Conservation (phyloP, 1,140 invertebrate species). For the Arion vulgaris region DNA sequence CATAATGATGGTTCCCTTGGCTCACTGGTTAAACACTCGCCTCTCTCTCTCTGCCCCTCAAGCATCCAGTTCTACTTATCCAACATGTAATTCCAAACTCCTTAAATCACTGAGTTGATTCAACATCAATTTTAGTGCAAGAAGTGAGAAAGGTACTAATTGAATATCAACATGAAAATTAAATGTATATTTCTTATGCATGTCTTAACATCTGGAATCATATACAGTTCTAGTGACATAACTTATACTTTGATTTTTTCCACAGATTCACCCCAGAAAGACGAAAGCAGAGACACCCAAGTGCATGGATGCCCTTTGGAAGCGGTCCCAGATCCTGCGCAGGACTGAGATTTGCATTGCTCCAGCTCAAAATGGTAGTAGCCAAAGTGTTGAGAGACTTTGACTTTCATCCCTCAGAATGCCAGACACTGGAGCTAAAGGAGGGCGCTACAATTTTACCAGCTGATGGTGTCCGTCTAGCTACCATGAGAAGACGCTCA, state of each 20-base stretch:
- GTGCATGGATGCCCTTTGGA: constrained; percentile 69
- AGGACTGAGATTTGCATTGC: constrained; percentile 70
- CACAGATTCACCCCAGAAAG: constrained; percentile 63
- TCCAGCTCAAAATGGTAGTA: constrained; percentile 69
- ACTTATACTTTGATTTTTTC: neutral
- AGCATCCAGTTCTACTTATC: no score
- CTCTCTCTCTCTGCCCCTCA: no score
- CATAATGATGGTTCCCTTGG: no score
- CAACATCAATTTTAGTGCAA: no score
- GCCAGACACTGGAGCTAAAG: constrained; percentile 51
- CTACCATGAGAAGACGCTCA: constrained; percentile 40
- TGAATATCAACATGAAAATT: no score
- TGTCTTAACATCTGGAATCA: no score
- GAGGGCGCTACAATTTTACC: constrained; percentile 68
- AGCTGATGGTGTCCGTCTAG: constrained; percentile 54
- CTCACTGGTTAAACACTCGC: no score
- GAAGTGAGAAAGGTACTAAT: no score
- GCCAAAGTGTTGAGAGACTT: constrained; percentile 60
- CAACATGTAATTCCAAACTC: no score
- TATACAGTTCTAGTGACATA: no score
- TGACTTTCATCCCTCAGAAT: constrained; percentile 51
- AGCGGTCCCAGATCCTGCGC: constrained; percentile 74
- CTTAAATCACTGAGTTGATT: no score
- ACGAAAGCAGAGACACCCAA: constrained; percentile 54
- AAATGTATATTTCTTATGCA: no score